Evolutionary conservation across 2,888 invertebrate species (phyloP), one percentile per base, ranked within the genome.

Genomic region (Eristalis arbustorum): DNA sequence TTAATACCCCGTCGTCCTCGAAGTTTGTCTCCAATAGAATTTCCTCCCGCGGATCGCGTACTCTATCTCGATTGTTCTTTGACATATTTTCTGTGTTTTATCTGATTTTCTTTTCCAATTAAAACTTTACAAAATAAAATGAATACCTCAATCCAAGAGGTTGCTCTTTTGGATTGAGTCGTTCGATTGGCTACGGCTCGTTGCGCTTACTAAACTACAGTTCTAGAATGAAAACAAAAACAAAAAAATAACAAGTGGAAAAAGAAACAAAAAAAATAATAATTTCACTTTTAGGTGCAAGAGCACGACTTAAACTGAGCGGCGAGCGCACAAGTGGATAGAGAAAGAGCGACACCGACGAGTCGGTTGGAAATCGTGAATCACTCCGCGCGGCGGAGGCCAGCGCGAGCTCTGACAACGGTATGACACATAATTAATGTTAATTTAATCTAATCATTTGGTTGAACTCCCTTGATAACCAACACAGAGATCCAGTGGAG

Each of bases 11-110:
- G 78, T 93, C 93, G 59, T 92, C 92, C 89, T 93, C 93, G 78
- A 93, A 93, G 89, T 93, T 93, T 14, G 93, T 93, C 89, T 93
- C 93, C 81, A 93, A 90, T n/a, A 93, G 89, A 67, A 93, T 92
- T 88, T 93, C 92, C 89, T 93, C 93, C 74, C 93, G 92, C 2
- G 92, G 92, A 91, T 93, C 93, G n/a, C 91, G 91, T 68, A 91
- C 88, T 34, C 91, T 91, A 90, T 92, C 92, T 3, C 91, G 91
- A 84, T 91, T 91, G 75, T 89, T 90, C 61, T 80, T 88, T 6
- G 84, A 57, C 85, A 87, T 87, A 10, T 37, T 57, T 56, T 34
- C 25, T 25, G 18, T 68, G 28, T 1, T 34, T 14, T 11, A 42
- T 34, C 31, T 28, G 28, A 4, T 4, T 31, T 31, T 3, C 0